phyloP scores from a whole-genome alignment of 1,140 invertebrate genomes.

The Aphis gossypii region DNA sequence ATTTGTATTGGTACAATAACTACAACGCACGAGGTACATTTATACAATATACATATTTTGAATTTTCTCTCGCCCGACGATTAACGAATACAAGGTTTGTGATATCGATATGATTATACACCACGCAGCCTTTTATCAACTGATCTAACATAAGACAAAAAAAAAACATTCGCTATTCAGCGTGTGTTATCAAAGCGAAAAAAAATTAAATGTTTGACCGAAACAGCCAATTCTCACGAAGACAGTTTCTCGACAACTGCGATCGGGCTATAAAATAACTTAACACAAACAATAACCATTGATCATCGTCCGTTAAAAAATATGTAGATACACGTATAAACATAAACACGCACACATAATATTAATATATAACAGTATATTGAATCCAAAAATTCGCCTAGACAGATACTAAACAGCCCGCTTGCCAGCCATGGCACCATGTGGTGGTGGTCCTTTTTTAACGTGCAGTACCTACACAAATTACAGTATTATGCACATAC shows the following conservation, averaged over 20 bases:
- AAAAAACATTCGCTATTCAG: not conserved
- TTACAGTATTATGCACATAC: not conserved
- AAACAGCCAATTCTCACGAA: not conserved
- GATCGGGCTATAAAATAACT: not conserved
- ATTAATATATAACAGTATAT: not conserved
- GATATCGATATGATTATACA: not conserved
- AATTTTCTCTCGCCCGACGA: not conserved
- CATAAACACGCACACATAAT: not conserved
- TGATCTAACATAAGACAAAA: not conserved
- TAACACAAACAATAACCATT: not conserved
- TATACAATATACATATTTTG: not conserved
- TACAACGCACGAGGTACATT: not conserved
- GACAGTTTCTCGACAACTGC: not conserved
- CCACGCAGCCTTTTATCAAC: not conserved
- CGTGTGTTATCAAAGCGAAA: not conserved
- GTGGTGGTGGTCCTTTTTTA: not conserved
- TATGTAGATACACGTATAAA: not conserved
- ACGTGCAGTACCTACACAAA: not conserved
- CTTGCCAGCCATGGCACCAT: not conserved
- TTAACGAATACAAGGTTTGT: constrained; percentile 4
- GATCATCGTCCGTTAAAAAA: not conserved
- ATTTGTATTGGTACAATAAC: not conserved
- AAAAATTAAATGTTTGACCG: not conserved
- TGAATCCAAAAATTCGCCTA: not conserved
- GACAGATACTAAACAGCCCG: not conserved